phyloP scores from a whole-genome alignment of 2,797 vertebrate species.

The Lagocephalus sceleratus region DNA sequence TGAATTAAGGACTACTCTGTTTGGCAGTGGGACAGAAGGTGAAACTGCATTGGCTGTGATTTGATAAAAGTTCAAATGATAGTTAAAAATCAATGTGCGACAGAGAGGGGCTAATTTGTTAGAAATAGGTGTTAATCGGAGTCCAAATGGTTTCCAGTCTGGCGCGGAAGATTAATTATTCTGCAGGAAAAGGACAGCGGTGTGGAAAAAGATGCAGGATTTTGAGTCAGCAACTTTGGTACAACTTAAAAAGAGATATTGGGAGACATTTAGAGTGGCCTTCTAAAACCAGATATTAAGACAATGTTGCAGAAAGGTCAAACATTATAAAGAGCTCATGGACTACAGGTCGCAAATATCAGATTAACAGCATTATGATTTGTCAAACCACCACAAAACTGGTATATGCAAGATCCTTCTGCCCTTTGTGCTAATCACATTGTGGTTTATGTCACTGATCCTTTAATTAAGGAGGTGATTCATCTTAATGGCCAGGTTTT shows the following conservation, averaged over 20 bases:
- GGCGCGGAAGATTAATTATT: not conserved
- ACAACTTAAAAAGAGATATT: not conserved
- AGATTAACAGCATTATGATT: no score
- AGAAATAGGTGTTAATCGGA: slow-evolving; percentile 16
- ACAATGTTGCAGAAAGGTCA: no score
- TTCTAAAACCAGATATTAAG: no score
- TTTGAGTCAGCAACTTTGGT: not conserved
- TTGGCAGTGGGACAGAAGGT: slow-evolving; percentile 19
- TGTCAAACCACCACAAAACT: no score
- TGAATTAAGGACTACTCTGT: slow-evolving; percentile 15
- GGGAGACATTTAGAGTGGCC: no score
- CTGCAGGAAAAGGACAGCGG: slow-evolving; percentile 4
- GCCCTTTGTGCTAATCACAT: no score
- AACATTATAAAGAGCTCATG: no score
- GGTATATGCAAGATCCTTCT: no score
- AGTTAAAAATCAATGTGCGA: slow-evolving; percentile 34
- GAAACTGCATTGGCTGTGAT: slow-evolving; percentile 30
- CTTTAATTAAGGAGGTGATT: no score
- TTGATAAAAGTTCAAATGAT: slow-evolving; percentile 30
- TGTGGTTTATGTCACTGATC: no score
- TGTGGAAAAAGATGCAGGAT: not conserved
- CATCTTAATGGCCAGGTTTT: no score
- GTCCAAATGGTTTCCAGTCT: not conserved
- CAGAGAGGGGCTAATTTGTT: slow-evolving; percentile 16
- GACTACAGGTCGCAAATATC: no score